Base-by-base conservation (phyloP, 2,888 invertebrate species). In the Tachina lurida region DNA sequence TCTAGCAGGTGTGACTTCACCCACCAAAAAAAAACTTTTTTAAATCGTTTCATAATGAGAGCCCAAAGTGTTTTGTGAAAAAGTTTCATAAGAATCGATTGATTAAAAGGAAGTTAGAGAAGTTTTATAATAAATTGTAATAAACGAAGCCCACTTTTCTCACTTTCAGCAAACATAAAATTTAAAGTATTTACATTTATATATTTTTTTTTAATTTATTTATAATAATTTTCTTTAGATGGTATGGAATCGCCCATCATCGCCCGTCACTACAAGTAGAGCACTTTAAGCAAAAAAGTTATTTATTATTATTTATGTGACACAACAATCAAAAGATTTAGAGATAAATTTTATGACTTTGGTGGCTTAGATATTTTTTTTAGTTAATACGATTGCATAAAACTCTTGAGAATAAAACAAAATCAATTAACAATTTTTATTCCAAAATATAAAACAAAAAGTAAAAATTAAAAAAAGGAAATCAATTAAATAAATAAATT, bases 281-380 rank as follows among this genome's bases (percentile, higher is more conserved):
- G 56, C 83, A 83, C 12, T 79, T 78, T 62, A 47, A 76, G 41
- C 71, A 75, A 73, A 79, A 77, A 49, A 31, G 31, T 31, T 31
- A 31, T 31, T 31, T 31, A 52, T 73, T 67, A 86, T 86, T 83
- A 79, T 76, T 80, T 80, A 77, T 73, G 43, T 45, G 68, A 56
- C 71, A 79, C 76, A 71, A 79, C 71, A 79, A 83, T 80, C 73
- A 73, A 83, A 76, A 83, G 83, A 86, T 79, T 75, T 54, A 65
- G 39, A 60, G 86, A 83, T 86, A 83, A 86, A 49, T 67, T 68
- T 74, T n/a, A 58, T 31, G 10, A 31, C 22, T 71, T 7, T 39
- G 12, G n/a, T 10, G 39, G 31, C 19, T 71, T 39, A 45, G n/a
- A 76, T 56, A 1, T 49, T 60, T 43, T 52, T 47, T 75, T 43